A percentile compares a stretch with the other conserved stretches of the same genome.
Conservation (phyloP, 1,140 invertebrate genomes). For the Cotesia vestalis region DNA sequence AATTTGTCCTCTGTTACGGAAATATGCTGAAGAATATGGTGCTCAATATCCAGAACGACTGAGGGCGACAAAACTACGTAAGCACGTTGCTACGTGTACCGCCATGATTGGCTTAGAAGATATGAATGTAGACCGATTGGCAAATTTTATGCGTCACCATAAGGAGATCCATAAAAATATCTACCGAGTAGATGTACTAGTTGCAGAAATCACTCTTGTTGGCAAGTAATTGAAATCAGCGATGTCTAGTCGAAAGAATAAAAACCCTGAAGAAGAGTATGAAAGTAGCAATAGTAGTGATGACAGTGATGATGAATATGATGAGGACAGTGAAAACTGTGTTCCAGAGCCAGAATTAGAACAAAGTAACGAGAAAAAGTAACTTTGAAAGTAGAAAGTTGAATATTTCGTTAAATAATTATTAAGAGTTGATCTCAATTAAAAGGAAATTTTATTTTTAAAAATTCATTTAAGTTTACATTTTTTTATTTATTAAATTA, state of each 20-base stretch:
- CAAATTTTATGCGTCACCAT: constrained; percentile 34
- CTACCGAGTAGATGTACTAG: constrained; percentile 27
- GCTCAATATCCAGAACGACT: not conserved
- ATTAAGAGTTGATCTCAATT: too few species aligned
- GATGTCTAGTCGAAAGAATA: constrained; percentile 12
- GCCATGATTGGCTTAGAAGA: constrained; percentile 28
- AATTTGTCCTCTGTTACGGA: not conserved
- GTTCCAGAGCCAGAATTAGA: too few species aligned
- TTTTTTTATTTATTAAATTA: too few species aligned
- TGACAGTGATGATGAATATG: too few species aligned
- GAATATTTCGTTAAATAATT: too few species aligned
- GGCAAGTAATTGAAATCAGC: constrained; percentile 29
- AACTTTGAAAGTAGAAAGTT: too few species aligned
- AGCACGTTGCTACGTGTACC: constrained; percentile 5
- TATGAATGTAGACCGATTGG: constrained; percentile 23
- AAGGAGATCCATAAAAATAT: constrained; percentile 34
- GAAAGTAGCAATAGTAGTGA: not conserved
- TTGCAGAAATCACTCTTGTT: constrained; percentile 32
- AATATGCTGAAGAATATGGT: not conserved
- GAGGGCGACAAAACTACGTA: not conserved
- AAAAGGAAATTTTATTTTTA: too few species aligned
- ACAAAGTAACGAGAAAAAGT: too few species aligned
- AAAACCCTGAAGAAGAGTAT: not conserved
- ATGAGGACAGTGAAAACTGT: too few species aligned
- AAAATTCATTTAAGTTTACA: too few species aligned